Evolutionary conservation across 2,797 vertebrate species (phyloP), one percentile per base, ranked within the genome.

Genomic region (Scolopax rusticola): DNA sequence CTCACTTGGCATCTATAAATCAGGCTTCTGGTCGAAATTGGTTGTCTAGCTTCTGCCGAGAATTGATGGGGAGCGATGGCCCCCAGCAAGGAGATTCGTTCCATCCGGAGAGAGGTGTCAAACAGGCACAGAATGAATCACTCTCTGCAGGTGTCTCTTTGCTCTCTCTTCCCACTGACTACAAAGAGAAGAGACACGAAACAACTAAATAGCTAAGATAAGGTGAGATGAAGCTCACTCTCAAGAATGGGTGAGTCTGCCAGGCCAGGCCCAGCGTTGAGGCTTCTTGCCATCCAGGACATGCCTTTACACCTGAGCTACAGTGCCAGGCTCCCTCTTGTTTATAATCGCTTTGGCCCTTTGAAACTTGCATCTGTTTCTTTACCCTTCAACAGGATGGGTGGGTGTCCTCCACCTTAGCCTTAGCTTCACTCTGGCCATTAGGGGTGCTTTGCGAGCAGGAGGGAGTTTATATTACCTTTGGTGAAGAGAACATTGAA

Each of bases 331-430:
- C 73, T 94, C 73, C 53, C 93, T 95, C 85, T 94, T 94, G 95
- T 93, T 95, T 88, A 61, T 81, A 78, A 95, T 68, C 87, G 90
- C 91, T 93, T 90, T 69, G 76, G 96, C 87, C 79, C 65, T 94
- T 82, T 57, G 61, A 91, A 95, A 97, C 94, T 93, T 95, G 91
- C 95, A 96, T 96, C 84, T 85, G 47, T 71, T 95, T 95, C 89
- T 95, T 83, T 94, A 80, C 51, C 3, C 4, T 68, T 81, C 40
- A 93, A 94, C 91, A 95, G 85, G 94, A 95, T 77, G 76, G 93
- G 91, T 90, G 85, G 79, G 82, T 95, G 70, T 94, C 95, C 81
- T 93, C 94, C 91, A 95, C 90, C 91, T 93, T 48, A 93, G 87
- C 79, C 79, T 94, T 96, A 96, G 91, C 95, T 94, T 65, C 30